Evolutionary conservation across 2,888 invertebrate species (phyloP).

Genomic region (Ecdyonurus torrentis): DNA sequence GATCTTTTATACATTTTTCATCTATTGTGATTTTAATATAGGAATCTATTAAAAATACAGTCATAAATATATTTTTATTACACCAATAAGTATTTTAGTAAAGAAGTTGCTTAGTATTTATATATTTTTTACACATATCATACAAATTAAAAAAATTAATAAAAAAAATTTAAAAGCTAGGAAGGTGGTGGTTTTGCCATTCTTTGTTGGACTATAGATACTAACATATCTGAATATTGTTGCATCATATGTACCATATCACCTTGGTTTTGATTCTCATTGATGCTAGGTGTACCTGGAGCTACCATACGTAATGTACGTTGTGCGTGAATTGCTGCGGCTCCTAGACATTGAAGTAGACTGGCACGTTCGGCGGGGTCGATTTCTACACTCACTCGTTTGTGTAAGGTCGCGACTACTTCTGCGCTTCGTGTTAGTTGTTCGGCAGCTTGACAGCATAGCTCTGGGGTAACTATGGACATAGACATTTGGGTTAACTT

Average conservation of each 20-base stretch:
- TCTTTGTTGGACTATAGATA: conserved; percentile 42
- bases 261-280: conserved; percentile 25
- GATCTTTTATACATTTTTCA: no score
- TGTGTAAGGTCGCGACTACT: conserved; percentile 52
- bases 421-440: conserved; percentile 48
- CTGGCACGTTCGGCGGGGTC: conserved; percentile 16
- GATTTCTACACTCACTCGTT: conserved; percentile 40
- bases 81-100: no score
- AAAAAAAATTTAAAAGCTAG: no score
- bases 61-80: no score
- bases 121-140: no score
- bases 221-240: conserved; percentile 40
- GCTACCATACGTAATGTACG: conserved; percentile 25
- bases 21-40: no score
- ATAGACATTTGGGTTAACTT: no score
- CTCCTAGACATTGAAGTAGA: conserved; percentile 20
- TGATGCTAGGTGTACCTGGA: conserved; percentile 16
- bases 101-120: no score
- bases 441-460: conserved; percentile 41
- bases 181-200: conserved; percentile 22
- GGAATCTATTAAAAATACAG: no score
- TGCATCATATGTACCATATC: conserved; percentile 40
- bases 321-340: conserved; percentile 28
- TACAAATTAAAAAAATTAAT: no score
- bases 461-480: conserved; percentile 38